Evolutionary conservation across 2,797 vertebrate genomes (phyloP), one percentile per base, ranked within the genome.

Genomic region (Heterohyrax brucei): DNA sequence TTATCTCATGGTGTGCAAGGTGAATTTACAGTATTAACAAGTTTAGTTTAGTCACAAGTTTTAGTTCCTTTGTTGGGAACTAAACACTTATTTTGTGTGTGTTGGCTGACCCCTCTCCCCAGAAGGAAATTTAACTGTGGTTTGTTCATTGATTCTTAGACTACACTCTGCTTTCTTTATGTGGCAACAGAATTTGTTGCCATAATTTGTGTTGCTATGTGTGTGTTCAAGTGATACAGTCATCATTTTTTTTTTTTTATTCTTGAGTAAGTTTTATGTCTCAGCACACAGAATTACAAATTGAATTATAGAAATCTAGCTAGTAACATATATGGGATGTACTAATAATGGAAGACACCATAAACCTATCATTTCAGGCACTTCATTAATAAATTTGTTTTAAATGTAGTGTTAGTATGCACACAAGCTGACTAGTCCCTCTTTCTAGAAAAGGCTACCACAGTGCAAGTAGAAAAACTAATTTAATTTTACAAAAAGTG

Each of bases 231-330:
- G 7, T 75, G 28, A 26, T 62, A 50, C 39, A 68, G 91, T 72
- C 16, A 87, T 87, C 28, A 85, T 13, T 78, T 88, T 39, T 13
- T 78, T 88, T 39, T 84, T 16, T 78, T 92, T 59, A 44, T 88
- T 93, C 62, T 84, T 80, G 30, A 81, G 28, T 80, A 80, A 73
- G 53, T 91, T 86, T 91, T 93, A 72, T 86, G n/a, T 95, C 66
- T 91, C n/a, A 70, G 59, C 88, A 56, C 24, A 76, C n/a, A 81
- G 78, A 73, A 80, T 95, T 70, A 56, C 56, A 88, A 87, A 72
- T 28, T 87, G 72, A 72, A 83, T 9, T 59, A 50, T 75, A 44
- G 16, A 88, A 66, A 18, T 79, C 19, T 64, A 88, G 56, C n/a
- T 77, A 22, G 30, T 93, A 88, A 56, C 3, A 28, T 89, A 76